phyloP scores from a whole-genome alignment of 2,113 vertebrate species.

The Bambusicola thoracicus region DNA sequence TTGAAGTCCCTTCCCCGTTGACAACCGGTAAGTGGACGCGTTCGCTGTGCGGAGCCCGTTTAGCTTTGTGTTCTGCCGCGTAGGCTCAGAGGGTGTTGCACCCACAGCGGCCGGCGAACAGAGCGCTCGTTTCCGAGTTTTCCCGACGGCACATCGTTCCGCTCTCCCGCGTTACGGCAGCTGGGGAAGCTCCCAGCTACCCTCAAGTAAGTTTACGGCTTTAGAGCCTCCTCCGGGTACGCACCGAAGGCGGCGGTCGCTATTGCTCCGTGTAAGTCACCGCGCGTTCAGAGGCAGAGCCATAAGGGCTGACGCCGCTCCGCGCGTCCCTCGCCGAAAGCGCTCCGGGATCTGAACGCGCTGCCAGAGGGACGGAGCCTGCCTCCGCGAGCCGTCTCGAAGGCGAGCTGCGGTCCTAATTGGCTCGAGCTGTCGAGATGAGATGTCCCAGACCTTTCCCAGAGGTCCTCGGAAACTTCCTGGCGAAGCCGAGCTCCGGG shows the following conservation, averaged over 20 bases:
- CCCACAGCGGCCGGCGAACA: rapidly evolving
- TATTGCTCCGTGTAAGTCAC: not conserved
- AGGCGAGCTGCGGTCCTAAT: not conserved
- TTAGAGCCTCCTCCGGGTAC: not conserved
- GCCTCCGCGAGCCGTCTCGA: not conserved
- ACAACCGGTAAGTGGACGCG: not conserved
- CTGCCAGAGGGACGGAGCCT: not conserved
- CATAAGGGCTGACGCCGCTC: not conserved
- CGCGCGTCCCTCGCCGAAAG: not conserved
- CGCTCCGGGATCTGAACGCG: not conserved
- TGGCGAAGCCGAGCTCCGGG: not conserved
- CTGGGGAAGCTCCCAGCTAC: not conserved
- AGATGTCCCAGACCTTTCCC: not conserved
- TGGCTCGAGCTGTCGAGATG: not conserved
- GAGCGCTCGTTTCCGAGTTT: rapidly evolving
- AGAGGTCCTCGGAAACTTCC: constrained; percentile 5
- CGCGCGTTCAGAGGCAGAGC: not conserved
- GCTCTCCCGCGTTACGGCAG: not conserved
- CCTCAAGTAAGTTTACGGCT: rapidly evolving
- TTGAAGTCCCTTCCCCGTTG: rapidly evolving
- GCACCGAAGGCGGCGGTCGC: not conserved
- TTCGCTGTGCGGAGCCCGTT: rapidly evolving
- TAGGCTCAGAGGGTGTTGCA: not conserved
- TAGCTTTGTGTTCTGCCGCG: not conserved
- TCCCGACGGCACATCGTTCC: not conserved